These are phyloP conservation scores for Tragelaphus imberbis DNA, from an alignment of 2,113 vertebrate genomes.

Conservation along the genomic window DNA sequence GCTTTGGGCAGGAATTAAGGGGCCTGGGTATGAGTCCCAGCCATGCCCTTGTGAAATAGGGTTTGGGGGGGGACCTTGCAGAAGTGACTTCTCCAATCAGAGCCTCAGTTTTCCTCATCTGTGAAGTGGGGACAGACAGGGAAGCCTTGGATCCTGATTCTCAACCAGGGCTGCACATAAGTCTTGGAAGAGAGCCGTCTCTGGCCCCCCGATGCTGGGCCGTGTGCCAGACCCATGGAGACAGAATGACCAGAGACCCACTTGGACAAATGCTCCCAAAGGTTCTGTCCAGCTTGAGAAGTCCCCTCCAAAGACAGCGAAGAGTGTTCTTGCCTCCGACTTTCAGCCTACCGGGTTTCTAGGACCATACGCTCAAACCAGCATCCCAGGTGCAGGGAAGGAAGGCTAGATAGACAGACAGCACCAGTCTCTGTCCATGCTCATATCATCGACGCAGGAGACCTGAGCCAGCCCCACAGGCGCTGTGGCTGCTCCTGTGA, in stretches of 20 bases:
- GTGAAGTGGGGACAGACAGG: neutral
- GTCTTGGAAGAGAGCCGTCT: neutral
- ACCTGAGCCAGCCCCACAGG: constrained; percentile 36
- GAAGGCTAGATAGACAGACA: neutral
- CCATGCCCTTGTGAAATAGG: neutral
- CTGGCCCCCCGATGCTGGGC: too few relatives aligned
- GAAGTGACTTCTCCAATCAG: neutral
- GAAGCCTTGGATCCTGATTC: neutral
- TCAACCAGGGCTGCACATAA: neutral
- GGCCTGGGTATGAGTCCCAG: neutral
- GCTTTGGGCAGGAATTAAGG: neutral
- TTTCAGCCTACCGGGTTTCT: neutral
- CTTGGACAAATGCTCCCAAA: fast-evolving
- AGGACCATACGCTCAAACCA: neutral
- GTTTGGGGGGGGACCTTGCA: neutral
- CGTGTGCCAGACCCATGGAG: neutral
- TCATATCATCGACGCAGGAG: neutral
- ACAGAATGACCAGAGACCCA: neutral
- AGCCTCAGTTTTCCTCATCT: neutral
- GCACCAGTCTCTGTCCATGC: neutral
- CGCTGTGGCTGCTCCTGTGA: neutral
- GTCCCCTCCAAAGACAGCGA: neutral
- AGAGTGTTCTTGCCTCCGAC: neutral
- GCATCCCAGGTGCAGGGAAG: neutral
- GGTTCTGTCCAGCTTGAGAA: fast-evolving